A percentile compares a stretch with the other conserved stretches of the same genome.
Evolutionary conservation across 2,888 invertebrate species (phyloP).

Genomic region (Limnephilus rhombicus): DNA sequence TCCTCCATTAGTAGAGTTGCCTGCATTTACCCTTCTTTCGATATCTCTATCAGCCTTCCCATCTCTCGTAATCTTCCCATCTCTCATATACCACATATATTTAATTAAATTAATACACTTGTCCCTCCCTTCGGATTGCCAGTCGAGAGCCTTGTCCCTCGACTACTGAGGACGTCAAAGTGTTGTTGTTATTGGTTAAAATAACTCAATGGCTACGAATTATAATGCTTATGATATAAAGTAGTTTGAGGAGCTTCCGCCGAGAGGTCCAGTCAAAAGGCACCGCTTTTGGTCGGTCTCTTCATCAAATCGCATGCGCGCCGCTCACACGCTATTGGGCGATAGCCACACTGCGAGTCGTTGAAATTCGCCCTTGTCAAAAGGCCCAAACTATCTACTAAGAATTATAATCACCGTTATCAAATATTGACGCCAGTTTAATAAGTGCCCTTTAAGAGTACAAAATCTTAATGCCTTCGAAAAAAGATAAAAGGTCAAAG

Average conservation of each 20-base stretch:
- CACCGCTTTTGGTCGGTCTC: constrained; percentile 56
- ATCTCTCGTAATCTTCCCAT: too few species aligned
- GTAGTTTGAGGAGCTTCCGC: not conserved
- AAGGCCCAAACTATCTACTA: not conserved
- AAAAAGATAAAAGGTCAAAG: not conserved
- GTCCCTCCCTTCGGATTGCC: too few species aligned
- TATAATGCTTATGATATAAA: not conserved
- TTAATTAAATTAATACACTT: too few species aligned
- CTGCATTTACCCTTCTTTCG: too few species aligned
- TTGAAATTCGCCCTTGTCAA: not conserved
- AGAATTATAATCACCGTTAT: not conserved
- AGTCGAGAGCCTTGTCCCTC: too few species aligned
- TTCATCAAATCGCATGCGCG: constrained; percentile 65
- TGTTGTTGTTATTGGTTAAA: too few species aligned
- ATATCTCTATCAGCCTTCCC: too few species aligned
- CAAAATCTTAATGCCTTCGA: not conserved
- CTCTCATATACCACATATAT: too few species aligned
- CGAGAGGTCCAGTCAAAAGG: constrained; percentile 51
- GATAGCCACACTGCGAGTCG: not conserved
- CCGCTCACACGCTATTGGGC: constrained; percentile 56
- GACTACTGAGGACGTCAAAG: too few species aligned
- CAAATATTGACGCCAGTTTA: not conserved
- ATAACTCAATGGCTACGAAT: not conserved
- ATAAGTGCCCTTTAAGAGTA: not conserved
- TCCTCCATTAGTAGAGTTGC: too few species aligned